Conservation (phyloP, 2,797 vertebrate species). For the Heteromormyrus szaboi region DNA sequence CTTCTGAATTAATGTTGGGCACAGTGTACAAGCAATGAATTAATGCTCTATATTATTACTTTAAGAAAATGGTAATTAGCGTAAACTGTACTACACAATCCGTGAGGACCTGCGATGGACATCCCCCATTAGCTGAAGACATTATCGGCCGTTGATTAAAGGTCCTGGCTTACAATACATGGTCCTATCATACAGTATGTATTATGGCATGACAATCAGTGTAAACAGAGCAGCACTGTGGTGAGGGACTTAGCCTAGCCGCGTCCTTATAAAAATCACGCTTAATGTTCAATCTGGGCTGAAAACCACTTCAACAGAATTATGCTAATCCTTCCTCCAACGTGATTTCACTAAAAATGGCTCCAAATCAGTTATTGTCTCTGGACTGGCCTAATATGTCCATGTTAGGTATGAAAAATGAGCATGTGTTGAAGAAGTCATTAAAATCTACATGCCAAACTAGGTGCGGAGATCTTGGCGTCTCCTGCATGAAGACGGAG, state of each 20-base stretch:
- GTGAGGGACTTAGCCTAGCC: not conserved
- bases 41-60: not conserved
- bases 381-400: conserved; percentile 6
- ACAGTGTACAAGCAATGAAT: not conserved
- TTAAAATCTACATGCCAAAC: conserved; percentile 39
- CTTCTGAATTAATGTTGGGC: not conserved
- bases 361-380: not conserved
- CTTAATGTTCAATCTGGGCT: not conserved
- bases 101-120: not conserved
- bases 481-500: conserved; percentile 29
- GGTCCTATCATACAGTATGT: not conserved
- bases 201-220: not conserved
- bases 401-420: conserved; percentile 34
- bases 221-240: not conserved
- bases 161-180: too few species aligned
- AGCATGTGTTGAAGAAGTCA: conserved; percentile 34
- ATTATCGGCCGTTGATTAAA: not conserved
- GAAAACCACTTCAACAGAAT: not conserved
- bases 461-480: conserved; percentile 32
- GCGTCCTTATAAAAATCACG: not conserved
- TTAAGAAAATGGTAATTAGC: not conserved
- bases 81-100: not conserved
- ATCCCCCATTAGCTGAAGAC: not conserved
- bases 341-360: not conserved
- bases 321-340: not conserved